These are phyloP conservation scores for Globodera rostochiensis DNA, from an alignment of 1,140 invertebrate species.

Conservation along the genomic window DNA sequence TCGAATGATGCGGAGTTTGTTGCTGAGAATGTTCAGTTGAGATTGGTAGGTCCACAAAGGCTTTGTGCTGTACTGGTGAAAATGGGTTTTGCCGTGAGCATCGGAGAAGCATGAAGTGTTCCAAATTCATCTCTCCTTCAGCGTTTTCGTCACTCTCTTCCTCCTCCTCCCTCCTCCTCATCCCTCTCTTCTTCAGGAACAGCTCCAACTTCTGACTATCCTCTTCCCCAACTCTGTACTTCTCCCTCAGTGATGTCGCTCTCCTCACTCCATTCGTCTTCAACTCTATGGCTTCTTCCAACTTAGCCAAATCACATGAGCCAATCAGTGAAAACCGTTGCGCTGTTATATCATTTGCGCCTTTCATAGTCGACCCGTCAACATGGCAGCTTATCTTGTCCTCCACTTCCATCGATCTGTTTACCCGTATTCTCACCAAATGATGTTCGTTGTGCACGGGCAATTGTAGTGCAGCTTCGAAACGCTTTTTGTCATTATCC, in stretches of 20 bases:
- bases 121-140: neutral
- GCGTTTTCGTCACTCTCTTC: neutral
- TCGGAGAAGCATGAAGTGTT: neutral
- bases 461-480: neutral
- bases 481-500: too few relatives aligned
- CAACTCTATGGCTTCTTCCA: neutral
- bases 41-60: neutral
- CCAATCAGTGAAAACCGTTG: conserved; percentile 29
- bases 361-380: neutral
- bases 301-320: neutral
- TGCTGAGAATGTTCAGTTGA: neutral
- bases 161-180: conserved; percentile 3
- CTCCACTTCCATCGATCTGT: neutral
- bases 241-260: neutral
- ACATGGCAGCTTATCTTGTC: neutral
- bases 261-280: neutral
- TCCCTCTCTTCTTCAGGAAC: neutral
- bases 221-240: conserved; percentile 10
- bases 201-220: conserved; percentile 1
- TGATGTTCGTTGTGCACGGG: neutral
- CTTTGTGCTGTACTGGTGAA: too few relatives aligned
- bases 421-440: neutral
- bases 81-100: neutral
- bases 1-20: neutral
- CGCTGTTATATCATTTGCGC: neutral